Base-by-base conservation (phyloP, 2,113 vertebrate species). In the Bubo scandiacus region DNA sequence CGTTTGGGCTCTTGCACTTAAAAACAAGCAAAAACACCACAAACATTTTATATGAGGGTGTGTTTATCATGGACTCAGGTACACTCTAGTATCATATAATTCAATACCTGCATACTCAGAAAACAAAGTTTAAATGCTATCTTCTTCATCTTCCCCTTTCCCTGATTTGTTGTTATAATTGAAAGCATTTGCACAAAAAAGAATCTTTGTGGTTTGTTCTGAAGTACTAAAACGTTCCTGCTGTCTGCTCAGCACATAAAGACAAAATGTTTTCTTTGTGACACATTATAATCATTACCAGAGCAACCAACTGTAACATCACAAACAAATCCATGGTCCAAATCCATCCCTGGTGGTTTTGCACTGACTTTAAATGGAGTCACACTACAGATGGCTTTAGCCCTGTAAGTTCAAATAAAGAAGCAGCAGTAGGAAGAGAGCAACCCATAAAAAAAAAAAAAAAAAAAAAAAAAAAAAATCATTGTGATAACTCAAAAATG, bases 1-100 rank as follows among this genome's bases (percentile, higher is more conserved):
- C 98, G 71, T 98, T 98, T 87, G 98, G 98, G 86, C 98, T 99
- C 97, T 99, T 98, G 96, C 99, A 99, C 99, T 99, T 94, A 96
- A 95, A 97, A 91, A 86, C 40, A 91, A 86, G 49, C 34, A 88
- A 59, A 88, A 95, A 19, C 9, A 74, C 15, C 84, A 82, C 49
- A 92, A 88, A 62, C 3, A 52, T 70, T 91, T 94, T 47, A 66
- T 38, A 51, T 1, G 2, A 81, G 78, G 42, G 6, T 66, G 22
- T 57, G 40, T 61, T 94, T 83, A 68, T 58, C 20, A 22, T 38
- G 42, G 13, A 61, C 18, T 83, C 72, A 45, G 32, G 13, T 83
- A 51, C 52, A 51, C 7, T 42, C 43, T 6, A 42, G 5, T 59
- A 63, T 43, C 8, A 47, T 42, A 43, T 12, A n/a, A 57, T 85